Evolutionary conservation across 2,113 vertebrate genomes (phyloP).

Genomic region (Lonchura striata): DNA sequence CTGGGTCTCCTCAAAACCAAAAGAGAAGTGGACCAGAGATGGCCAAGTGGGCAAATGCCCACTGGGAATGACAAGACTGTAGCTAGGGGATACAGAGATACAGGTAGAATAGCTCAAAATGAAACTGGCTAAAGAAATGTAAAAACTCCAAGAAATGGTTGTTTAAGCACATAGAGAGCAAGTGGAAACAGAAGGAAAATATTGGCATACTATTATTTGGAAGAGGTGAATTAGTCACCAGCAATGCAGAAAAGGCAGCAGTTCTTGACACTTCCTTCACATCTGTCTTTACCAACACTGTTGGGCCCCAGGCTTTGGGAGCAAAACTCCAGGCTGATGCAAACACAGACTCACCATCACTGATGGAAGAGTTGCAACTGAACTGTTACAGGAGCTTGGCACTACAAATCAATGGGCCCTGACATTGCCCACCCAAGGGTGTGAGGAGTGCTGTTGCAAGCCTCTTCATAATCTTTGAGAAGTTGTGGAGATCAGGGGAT

Average conservation of each 20-base stretch:
- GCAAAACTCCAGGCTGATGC: not conserved
- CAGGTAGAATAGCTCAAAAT: not conserved
- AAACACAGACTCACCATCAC: not conserved
- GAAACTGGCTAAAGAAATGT: not conserved
- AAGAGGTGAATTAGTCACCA: not conserved
- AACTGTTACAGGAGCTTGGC: not conserved
- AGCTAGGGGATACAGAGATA: not conserved
- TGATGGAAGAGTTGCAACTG: not conserved
- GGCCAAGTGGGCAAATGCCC: not conserved
- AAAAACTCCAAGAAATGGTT: not conserved
- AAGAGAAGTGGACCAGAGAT: not conserved
- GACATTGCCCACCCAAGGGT: rapidly evolving
- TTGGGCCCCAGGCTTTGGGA: not conserved
- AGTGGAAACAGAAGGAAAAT: not conserved
- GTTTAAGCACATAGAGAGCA: not conserved
- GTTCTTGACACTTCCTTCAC: not conserved
- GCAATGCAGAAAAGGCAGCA: not conserved
- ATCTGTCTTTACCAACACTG: not conserved
- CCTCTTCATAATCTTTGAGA: not conserved
- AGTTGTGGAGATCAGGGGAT: not conserved
- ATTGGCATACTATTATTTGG: not conserved
- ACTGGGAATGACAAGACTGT: not conserved
- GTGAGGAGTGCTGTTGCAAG: rapidly evolving
- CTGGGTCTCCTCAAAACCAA: not conserved
- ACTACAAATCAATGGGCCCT: not conserved